A percentile compares a stretch with the other conserved stretches of the same genome.
These are phyloP conservation scores for Dascillus cervinus DNA, from an alignment of 2,888 invertebrate species.

Conservation along the genomic window DNA sequence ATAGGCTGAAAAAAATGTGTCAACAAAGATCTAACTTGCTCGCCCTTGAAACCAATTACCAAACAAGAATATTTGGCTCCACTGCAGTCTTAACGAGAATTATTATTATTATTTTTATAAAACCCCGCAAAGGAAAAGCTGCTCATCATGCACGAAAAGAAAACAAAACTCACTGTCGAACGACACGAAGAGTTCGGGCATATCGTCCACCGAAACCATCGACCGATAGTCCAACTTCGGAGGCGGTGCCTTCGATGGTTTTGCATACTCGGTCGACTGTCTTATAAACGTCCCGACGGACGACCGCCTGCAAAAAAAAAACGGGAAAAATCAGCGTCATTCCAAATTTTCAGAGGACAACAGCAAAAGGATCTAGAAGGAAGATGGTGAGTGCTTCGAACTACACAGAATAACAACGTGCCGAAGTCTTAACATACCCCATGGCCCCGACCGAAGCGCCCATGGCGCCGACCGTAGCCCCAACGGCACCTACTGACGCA, in stretches of 20 bases:
- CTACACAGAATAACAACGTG: too few species aligned
- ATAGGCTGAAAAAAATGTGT: too few species aligned
- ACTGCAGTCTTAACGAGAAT: too few species aligned
- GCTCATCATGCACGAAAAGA: too few species aligned
- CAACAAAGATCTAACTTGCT: too few species aligned
- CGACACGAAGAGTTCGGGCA: slow-evolving; percentile 90
- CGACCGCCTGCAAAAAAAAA: slow-evolving; percentile 58
- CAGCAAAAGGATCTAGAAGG: too few species aligned
- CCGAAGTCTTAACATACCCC: slow-evolving; percentile 36
- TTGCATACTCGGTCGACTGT: slow-evolving; percentile 54
- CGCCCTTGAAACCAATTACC: too few species aligned
- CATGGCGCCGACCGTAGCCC: slow-evolving; percentile 33
- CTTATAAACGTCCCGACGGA: slow-evolving; percentile 82
- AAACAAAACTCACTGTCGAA: slow-evolving; percentile 74
- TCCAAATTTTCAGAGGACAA: neutral
- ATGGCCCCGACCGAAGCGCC: slow-evolving; percentile 35
- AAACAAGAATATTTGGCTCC: too few species aligned
- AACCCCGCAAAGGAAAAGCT: too few species aligned
- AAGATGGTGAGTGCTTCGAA: neutral
- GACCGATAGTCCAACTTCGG: slow-evolving; percentile 84
- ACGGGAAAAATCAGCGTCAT: neutral
- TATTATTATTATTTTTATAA: too few species aligned
- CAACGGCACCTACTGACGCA: slow-evolving; percentile 38
- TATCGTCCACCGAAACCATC: slow-evolving; percentile 91
- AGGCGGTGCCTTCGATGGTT: slow-evolving; percentile 50